Conservation (phyloP, 2,888 invertebrate genomes). For the Synergus itoensis region DNA sequence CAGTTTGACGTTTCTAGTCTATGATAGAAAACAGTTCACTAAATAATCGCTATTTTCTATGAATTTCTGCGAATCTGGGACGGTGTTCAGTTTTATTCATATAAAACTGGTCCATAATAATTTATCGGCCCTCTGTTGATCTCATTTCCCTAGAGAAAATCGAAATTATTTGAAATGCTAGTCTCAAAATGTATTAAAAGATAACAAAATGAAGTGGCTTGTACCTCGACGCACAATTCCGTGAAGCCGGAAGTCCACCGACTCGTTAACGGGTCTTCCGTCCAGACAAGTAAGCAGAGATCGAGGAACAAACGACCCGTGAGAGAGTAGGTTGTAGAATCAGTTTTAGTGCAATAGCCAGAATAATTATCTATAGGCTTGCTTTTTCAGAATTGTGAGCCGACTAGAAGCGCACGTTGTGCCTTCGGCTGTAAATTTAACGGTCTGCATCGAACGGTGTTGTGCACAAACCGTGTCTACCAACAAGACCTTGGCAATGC, state of each 20-base stretch:
- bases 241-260: constrained; percentile 18
- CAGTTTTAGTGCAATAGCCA: constrained; percentile 23
- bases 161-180: not conserved
- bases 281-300: constrained; percentile 2
- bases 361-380: constrained; percentile 25
- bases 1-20: not conserved
- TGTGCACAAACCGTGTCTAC: constrained; percentile 37
- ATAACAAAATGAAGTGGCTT: not conserved
- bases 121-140: not conserved
- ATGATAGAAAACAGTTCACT: constrained; percentile 26
- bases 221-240: constrained; percentile 7
- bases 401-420: not conserved
- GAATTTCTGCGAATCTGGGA: constrained; percentile 15
- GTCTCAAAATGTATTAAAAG: not conserved
- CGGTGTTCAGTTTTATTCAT: not conserved
- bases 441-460: constrained; percentile 31
- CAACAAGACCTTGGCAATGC: constrained; percentile 30
- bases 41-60: not conserved
- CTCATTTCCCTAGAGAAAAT: not conserved
- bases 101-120: not conserved
- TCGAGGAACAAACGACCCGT: constrained; percentile 12
- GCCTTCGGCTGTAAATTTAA: constrained; percentile 38
- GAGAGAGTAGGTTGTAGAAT: constrained; percentile 24
- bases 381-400: constrained; percentile 17
- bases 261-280: constrained; percentile 28